Evolutionary conservation across 2,113 vertebrate genomes (phyloP), one percentile per base, ranked within the genome.

Genomic region (Prunella himalayana): DNA sequence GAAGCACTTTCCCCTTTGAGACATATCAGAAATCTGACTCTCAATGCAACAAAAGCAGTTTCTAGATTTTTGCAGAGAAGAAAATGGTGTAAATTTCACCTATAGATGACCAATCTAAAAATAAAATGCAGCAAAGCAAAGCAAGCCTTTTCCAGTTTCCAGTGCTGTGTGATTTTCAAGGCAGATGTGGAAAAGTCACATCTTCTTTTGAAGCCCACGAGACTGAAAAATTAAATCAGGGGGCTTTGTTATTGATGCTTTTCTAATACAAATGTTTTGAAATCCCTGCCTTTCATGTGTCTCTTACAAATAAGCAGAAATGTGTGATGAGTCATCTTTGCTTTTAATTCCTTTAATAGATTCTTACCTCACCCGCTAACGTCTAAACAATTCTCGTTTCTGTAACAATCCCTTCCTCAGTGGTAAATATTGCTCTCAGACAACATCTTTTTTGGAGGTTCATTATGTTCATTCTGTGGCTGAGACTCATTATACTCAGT

Each of bases 331-430:
- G 95, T 96, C 96, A 98, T 97, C 97, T 96, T 90, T 53, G 87
- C 97, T 97, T 97, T 97, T 98, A 98, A 98, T 98, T 98, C 97
- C 95, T 97, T 97, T 97, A 98, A 98, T 97, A 98, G 97, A 98
- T 98, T 97, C 97, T 97, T 97, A 96, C 96, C 95, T 98, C 97
- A 94, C 95, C 82, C 88, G 33, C 96, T 95, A 98, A 93, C 63
- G 22, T 96, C 97, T 96, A 96, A 96, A 82, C 50, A 78, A 88
- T 92, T 95, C 93, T 96, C 51, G 11, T 93, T 97, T 97, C 96
- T 97, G 94, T 94, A 98, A 94, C 96, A 91, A 95, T 96, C 96
- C 88, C 82, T 95, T 94, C 83, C 86, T 97, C 89, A 79, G 65
- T 94, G 81, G 95, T 94, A 97, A 98, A 97, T 97, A 97, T 92